Evolutionary conservation across 2,888 invertebrate species (phyloP).

Genomic region (Elmis aenea): DNA sequence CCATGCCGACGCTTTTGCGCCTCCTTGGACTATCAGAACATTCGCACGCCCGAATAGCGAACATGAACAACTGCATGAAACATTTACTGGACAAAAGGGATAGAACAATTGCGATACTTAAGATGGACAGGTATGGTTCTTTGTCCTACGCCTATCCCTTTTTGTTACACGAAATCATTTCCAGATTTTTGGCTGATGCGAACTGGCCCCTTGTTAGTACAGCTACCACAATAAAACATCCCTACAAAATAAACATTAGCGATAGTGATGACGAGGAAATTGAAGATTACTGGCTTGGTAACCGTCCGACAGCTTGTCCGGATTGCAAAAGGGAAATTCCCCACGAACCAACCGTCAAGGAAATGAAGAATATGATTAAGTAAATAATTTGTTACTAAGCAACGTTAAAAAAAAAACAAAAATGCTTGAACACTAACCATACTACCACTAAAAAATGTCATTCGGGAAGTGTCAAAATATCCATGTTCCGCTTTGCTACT

Average conservation of each 20-base stretch:
- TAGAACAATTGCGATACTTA: slow-evolving; percentile 52
- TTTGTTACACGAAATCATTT: neutral
- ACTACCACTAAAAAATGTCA: too few relatives aligned
- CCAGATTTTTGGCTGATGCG: slow-evolving; percentile 55
- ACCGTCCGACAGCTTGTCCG: slow-evolving; percentile 52
- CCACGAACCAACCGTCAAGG: slow-evolving; percentile 54
- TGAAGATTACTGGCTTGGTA: slow-evolving; percentile 45
- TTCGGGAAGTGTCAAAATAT: slow-evolving; percentile 55
- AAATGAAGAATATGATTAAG: slow-evolving; percentile 42
- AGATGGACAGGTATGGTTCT: slow-evolving; percentile 50
- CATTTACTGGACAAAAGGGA: slow-evolving; percentile 49
- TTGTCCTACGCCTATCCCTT: neutral
- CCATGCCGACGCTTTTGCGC: slow-evolving; percentile 5
- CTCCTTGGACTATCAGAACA: slow-evolving; percentile 14
- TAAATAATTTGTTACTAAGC: slow-evolving; percentile 24
- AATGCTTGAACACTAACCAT: too few relatives aligned
- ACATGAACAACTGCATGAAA: slow-evolving; percentile 54
- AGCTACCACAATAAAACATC: slow-evolving; percentile 54
- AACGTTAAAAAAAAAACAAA: too few relatives aligned
- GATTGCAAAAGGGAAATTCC: slow-evolving; percentile 55
- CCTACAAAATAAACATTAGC: slow-evolving; percentile 51
- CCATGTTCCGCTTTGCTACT: too few relatives aligned
- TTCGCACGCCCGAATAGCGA: slow-evolving; percentile 51
- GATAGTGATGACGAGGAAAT: slow-evolving; percentile 49
- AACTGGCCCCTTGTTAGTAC: slow-evolving; percentile 57